A percentile compares a stretch with the other conserved stretches of the same genome.
phyloP scores from a whole-genome alignment of 2,888 invertebrate genomes.

The Rhodophaea formosa region DNA sequence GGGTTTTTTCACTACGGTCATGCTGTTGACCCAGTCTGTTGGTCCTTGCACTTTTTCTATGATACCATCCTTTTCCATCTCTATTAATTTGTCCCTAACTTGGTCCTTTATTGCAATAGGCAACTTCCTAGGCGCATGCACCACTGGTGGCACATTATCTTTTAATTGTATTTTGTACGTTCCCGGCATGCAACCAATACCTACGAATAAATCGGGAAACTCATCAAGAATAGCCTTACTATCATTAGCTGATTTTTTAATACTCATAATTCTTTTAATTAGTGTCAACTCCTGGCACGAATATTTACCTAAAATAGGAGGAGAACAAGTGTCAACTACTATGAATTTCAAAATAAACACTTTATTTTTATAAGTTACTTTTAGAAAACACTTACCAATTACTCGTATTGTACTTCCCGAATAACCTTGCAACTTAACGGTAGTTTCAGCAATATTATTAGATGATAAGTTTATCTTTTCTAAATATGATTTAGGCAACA shows the following conservation, averaged over 20 bases:
- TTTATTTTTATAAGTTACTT: conserved; percentile 22
- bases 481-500: conserved; percentile 24
- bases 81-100: too few relatives aligned
- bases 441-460: conserved; percentile 20
- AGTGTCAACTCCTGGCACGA: conserved; percentile 29
- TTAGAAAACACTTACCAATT: conserved; percentile 26
- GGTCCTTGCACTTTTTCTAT: too few relatives aligned
- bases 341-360: conserved; percentile 26
- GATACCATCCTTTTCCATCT: too few relatives aligned
- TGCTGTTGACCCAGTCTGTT: too few relatives aligned
- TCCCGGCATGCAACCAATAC: too few relatives aligned
- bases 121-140: too few relatives aligned
- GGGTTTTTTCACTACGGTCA: too few relatives aligned
- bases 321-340: conserved; percentile 23
- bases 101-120: too few relatives aligned
- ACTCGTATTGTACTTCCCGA: conserved; percentile 26
- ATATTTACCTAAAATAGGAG: conserved; percentile 24
- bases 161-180: too few relatives aligned
- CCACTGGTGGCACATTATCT: too few relatives aligned
- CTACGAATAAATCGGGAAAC: too few relatives aligned
- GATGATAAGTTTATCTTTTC: conserved; percentile 15
- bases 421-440: conserved; percentile 24
- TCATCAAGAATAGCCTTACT: too few relatives aligned
- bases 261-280: conserved; percentile 23
- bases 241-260: conserved; percentile 1